phyloP scores from a whole-genome alignment of 2,888 invertebrate species.

The Brachycybe producta region DNA sequence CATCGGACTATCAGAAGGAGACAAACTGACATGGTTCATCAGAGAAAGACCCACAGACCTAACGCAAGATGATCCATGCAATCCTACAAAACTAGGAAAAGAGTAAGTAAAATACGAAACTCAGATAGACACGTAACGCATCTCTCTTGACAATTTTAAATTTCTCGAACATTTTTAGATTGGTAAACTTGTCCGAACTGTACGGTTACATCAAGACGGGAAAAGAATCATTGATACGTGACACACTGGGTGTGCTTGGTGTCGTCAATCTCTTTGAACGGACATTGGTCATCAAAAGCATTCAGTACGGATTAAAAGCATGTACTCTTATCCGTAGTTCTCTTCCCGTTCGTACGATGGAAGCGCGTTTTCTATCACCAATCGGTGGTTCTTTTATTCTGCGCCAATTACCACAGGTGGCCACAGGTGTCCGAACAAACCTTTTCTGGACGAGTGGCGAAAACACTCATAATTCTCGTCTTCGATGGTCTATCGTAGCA shows the following conservation, averaged over 20 bases:
- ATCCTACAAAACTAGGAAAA: conserved; percentile 6
- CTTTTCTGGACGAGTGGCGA: conserved; percentile 2
- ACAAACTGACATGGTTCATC: conserved; percentile 6
- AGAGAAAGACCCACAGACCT: conserved; percentile 10
- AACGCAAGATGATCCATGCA: conserved; percentile 1
- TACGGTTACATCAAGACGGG: conserved; percentile 6
- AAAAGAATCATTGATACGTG: background rate
- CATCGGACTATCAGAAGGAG: background rate
- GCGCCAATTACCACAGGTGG: conserved; percentile 5
- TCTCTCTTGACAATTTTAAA: too few relatives aligned
- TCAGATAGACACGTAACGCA: too few relatives aligned
- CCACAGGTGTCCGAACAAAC: conserved; percentile 2
- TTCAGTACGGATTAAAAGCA: conserved; percentile 3
- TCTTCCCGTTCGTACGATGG: background rate
- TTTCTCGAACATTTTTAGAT: background rate
- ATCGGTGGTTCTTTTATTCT: conserved; percentile 5
- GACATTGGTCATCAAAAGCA: conserved; percentile 1
- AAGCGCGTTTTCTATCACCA: conserved; percentile 7
- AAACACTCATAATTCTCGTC: background rate
- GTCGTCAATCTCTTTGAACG: background rate
- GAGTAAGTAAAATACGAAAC: too few relatives aligned
- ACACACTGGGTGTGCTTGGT: background rate
- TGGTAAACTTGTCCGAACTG: conserved; percentile 2
- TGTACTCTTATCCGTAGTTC: conserved; percentile 8
- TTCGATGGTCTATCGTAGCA: conserved; percentile 5